Percentiles rank a stretch among this genome's conserved stretches.
Conservation (phyloP, 2,888 invertebrate genomes). For the Daptonema setosum region DNA sequence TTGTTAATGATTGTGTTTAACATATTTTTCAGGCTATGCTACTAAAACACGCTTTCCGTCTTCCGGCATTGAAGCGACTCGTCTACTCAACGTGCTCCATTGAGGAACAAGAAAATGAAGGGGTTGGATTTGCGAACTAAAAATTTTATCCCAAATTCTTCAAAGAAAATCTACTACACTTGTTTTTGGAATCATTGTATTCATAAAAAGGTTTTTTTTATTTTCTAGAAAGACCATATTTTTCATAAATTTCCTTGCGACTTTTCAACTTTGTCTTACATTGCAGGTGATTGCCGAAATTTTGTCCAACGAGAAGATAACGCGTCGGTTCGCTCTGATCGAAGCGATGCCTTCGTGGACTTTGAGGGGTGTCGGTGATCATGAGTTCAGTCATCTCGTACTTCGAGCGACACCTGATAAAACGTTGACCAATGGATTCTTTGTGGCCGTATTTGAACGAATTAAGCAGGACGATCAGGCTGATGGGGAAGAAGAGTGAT, state of each 20-base stretch:
- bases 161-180: too few species aligned
- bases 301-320: conserved; percentile 24
- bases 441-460: conserved; percentile 59
- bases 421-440: conserved; percentile 62
- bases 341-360: conserved; percentile 36
- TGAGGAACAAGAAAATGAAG: conserved; percentile 71
- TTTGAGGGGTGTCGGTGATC: conserved; percentile 17
- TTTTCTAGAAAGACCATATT: too few species aligned
- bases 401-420: conserved; percentile 51
- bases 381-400: conserved; percentile 37
- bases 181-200: too few species aligned
- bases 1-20: not conserved
- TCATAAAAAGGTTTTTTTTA: too few species aligned
- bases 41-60: conserved; percentile 58
- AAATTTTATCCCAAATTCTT: too few species aligned
- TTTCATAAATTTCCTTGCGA: too few species aligned
- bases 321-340: conserved; percentile 19
- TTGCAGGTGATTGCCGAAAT: conserved; percentile 56
- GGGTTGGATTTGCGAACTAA: too few species aligned
- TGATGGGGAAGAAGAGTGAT: too few species aligned
- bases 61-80: conserved; percentile 47
- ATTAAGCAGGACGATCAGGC: too few species aligned
- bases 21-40: conserved; percentile 45
- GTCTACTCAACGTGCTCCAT: conserved; percentile 91
- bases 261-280: too few species aligned